Evolutionary conservation across 2,113 vertebrate species (phyloP).

Genomic region (Physeter macrocephalus): DNA sequence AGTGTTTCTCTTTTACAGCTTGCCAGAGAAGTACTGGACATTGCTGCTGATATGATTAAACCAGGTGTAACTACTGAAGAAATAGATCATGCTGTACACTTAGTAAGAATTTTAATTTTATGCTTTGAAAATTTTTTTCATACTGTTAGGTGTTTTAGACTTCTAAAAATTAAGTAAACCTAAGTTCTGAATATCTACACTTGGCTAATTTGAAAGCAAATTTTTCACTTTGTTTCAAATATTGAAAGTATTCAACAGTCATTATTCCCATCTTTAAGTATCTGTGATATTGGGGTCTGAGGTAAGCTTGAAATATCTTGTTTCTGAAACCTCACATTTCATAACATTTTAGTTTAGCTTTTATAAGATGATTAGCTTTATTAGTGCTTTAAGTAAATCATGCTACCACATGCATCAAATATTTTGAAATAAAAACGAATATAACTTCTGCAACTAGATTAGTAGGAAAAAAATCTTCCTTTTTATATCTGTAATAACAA

Average conservation of each 20-base stretch:
- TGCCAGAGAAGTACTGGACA: conserved; percentile 95
- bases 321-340: conserved; percentile 10
- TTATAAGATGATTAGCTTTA: not conserved
- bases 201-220: not conserved
- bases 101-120: conserved; percentile 83
- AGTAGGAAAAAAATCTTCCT: not conserved
- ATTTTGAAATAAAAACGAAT: conserved; percentile 6
- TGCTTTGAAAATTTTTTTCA: not conserved
- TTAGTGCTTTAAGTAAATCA: not conserved
- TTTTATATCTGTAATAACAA: not conserved
- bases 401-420: not conserved
- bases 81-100: conserved; percentile 96
- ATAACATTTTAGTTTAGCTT: not conserved
- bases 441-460: not conserved
- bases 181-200: not conserved
- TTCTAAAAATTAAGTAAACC: not conserved
- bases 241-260: not conserved
- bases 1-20: conserved; percentile 82
- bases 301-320: not conserved
- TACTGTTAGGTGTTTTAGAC: not conserved
- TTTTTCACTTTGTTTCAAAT: conserved; percentile 29
- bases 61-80: conserved; percentile 96
- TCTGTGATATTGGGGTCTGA: not conserved
- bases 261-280: not conserved
- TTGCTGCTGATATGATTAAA: conserved; percentile 96